phyloP scores from a whole-genome alignment of 2,113 vertebrate genomes.

The Eurypyga helias region DNA sequence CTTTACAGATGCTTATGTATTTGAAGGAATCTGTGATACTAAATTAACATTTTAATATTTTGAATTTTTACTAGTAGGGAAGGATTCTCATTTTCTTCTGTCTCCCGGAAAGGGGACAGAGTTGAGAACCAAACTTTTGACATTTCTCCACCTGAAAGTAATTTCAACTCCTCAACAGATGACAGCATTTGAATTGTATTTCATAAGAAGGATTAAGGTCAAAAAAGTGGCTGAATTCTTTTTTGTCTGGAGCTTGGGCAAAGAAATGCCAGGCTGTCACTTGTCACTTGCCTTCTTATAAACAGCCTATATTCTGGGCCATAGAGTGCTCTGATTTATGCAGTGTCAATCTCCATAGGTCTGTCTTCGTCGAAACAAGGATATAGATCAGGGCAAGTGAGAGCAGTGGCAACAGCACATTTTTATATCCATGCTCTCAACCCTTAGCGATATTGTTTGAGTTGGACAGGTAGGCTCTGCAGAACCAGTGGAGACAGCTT shows the following conservation, averaged over 20 bases:
- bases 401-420: background rate
- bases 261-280: conserved; percentile 22
- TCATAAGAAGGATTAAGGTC: conserved; percentile 61
- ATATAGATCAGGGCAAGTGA: background rate
- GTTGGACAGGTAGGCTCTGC: no score
- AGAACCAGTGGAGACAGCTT: background rate
- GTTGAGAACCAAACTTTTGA: conserved; percentile 41
- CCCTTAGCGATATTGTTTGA: background rate
- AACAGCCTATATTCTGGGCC: background rate
- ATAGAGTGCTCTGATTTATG: background rate
- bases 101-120: background rate
- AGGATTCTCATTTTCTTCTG: background rate
- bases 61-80: background rate
- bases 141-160: conserved; percentile 54
- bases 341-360: background rate
- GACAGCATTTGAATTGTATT: conserved; percentile 70
- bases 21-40: background rate
- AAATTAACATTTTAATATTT: background rate
- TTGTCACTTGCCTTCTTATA: background rate
- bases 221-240: conserved; percentile 32
- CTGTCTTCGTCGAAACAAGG: background rate
- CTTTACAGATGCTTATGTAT: background rate
- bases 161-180: conserved; percentile 68
- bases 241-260: conserved; percentile 5
- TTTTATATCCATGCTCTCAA: no score